Conservation (phyloP, 2,888 invertebrate genomes). For the Dyspetes luteomarginatus region DNA sequence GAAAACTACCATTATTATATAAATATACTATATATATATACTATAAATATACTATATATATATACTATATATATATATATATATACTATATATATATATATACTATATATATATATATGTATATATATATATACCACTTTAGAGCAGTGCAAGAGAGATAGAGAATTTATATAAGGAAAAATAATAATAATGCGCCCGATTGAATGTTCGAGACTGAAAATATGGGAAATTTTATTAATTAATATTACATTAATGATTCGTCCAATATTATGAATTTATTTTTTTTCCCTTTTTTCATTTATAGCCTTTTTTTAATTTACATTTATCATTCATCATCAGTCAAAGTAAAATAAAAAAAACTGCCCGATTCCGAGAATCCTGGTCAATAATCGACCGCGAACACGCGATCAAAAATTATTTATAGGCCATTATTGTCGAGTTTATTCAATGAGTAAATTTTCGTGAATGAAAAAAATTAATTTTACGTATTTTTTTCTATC, state of each 20-base stretch:
- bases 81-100: no score
- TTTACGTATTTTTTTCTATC: no score
- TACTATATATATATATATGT: no score
- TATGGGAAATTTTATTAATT: slow-evolving; percentile 68
- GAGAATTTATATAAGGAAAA: slow-evolving; percentile 32
- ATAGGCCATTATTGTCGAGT: no score
- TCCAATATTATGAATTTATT: slow-evolving; percentile 11
- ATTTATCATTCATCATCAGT: slow-evolving; percentile 13
- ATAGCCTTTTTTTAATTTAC: not conserved
- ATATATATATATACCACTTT: slow-evolving; percentile 50
- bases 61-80: slow-evolving; percentile 27
- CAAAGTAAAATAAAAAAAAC: not conserved
- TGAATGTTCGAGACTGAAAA: slow-evolving; percentile 74
- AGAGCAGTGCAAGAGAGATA: slow-evolving; percentile 61
- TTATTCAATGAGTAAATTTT: no score
- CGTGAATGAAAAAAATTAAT: no score
- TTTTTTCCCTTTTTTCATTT: not conserved
- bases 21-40: slow-evolving; percentile 16
- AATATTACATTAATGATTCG: slow-evolving; percentile 61
- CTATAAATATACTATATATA: slow-evolving; percentile 44
- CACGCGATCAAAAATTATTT: no score
- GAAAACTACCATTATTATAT: slow-evolving; percentile 52
- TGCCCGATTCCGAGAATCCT: slow-evolving; percentile 15
- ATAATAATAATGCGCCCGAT: slow-evolving; percentile 65
- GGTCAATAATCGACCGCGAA: slow-evolving; percentile 11